Conservation (phyloP, 2,888 invertebrate species). For the Hofmannophila pseudospretella region DNA sequence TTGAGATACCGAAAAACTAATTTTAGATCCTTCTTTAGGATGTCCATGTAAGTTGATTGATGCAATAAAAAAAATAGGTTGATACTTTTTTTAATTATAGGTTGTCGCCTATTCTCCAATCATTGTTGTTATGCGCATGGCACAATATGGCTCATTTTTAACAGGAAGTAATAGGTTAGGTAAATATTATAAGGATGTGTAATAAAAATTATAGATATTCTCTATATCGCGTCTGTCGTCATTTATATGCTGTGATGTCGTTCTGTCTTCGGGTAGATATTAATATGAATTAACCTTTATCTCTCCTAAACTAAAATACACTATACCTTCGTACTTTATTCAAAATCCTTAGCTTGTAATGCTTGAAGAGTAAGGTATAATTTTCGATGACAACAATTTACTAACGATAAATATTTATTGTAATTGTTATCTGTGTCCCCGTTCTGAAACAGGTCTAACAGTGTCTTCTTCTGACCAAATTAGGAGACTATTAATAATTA, state of each 20-base stretch:
- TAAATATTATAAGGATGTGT: too few species aligned
- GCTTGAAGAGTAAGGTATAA: not conserved
- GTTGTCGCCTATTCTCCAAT: too few species aligned
- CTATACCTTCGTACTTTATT: not conserved
- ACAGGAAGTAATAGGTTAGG: too few species aligned
- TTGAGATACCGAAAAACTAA: too few species aligned
- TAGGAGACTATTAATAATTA: constrained; percentile 1
- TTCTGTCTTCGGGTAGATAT: constrained; percentile 46
- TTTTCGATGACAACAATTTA: not conserved
- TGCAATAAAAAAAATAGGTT: too few species aligned
- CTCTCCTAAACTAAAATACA: constrained; percentile 8
- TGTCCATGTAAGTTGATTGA: too few species aligned
- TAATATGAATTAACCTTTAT: constrained; percentile 58
- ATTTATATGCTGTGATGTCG: constrained; percentile 60
- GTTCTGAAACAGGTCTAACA: constrained; percentile 50
- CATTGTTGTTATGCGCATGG: too few species aligned
- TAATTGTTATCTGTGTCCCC: constrained; percentile 47
- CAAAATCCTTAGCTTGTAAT: not conserved
- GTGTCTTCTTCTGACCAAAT: constrained; percentile 17
- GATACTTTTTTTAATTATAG: too few species aligned
- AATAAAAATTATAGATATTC: too few species aligned
- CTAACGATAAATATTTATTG: constrained; percentile 5
- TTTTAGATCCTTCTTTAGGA: too few species aligned
- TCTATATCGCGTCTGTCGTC: too few species aligned
- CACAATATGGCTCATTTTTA: too few species aligned